phyloP scores from a whole-genome alignment of 2,888 invertebrate genomes.

The Drosophila birchii region DNA sequence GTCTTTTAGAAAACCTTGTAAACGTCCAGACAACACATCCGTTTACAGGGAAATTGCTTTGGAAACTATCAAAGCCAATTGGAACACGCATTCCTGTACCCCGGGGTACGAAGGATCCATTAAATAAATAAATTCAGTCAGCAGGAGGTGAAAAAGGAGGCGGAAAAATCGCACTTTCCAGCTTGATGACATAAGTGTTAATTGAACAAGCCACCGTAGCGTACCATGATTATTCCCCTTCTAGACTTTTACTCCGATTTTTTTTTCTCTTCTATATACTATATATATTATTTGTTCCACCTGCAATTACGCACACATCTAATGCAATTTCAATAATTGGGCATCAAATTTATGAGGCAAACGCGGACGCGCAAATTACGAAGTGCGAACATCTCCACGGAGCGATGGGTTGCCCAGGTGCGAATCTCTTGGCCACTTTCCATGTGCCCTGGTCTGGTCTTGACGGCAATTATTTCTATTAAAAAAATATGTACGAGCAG shows the following conservation, averaged over 20 bases:
- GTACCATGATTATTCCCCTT: background rate
- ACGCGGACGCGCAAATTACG: conserved; percentile 68
- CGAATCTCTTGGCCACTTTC: conserved; percentile 35
- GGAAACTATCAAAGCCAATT: background rate
- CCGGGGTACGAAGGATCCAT: conserved; percentile 1
- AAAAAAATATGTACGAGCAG: conserved; percentile 35
- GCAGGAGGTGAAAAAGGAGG: conserved; percentile 72
- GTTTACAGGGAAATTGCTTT: conserved; percentile 16
- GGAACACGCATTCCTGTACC: background rate
- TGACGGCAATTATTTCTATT: conserved; percentile 44
- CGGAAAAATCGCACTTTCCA: conserved; percentile 16
- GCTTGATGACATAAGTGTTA: conserved; percentile 67
- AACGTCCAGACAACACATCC: conserved; percentile 16
- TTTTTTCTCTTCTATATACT: background rate
- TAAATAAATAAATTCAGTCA: conserved; percentile 78
- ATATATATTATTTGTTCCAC: conserved; percentile 3
- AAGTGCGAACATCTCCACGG: conserved; percentile 67
- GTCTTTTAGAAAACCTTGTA: conserved; percentile 7
- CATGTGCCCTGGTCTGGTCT: conserved; percentile 5
- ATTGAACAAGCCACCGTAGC: conserved; percentile 65
- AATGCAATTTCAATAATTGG: conserved; percentile 82
- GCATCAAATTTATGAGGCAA: conserved; percentile 78
- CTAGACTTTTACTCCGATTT: conserved; percentile 29
- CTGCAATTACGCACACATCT: conserved; percentile 75
- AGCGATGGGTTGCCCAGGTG: conserved; percentile 53